Evolutionary conservation across 1,140 invertebrate genomes (phyloP), one percentile per base, ranked within the genome.

Genomic region (Ruditapes philippinarum): DNA sequence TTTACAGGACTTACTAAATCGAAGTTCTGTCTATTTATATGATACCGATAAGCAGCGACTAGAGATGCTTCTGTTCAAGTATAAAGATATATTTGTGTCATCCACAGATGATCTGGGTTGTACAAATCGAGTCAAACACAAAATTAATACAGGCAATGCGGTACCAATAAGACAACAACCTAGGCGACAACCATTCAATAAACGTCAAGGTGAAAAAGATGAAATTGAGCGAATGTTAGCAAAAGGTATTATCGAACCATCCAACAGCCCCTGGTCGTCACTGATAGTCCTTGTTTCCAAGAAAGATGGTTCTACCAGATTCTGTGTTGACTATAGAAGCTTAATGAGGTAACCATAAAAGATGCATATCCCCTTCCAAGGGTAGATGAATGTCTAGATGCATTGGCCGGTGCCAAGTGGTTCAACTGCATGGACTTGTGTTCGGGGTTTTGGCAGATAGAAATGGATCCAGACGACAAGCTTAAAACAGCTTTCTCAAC

Each of bases 401-500:
- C 86, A 17, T 25, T 93, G 12, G n/a, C 62, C 51, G 90, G 89
- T 19, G 45, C 85, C 0, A 76, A 81, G 36, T 91, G 42, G 40
- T 94, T 93, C 54, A 88, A 57, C 22, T 80, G 49, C 12, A 40
- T 93, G 4, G 91, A 93, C 74, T n/a, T n/a, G n/a, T n/a, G n/a
- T n/a, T n/a, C n/a, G n/a, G n/a, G n/a, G n/a, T n/a, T n/a, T n/a
- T n/a, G n/a, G n/a, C n/a, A n/a, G n/a, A n/a, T n/a, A n/a, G n/a
- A n/a, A n/a, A n/a, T n/a, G n/a, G n/a, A n/a, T n/a, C n/a, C n/a
- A n/a, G n/a, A n/a, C n/a, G n/a, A n/a, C n/a, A n/a, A n/a, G n/a
- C n/a, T n/a, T n/a, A 95, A 95, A 78, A 96, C 96, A 0, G 91
- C 93, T 2, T 92, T 94, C 79, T 19, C 38, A n/a, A 91, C 89